Evolutionary conservation across 1,140 invertebrate genomes (phyloP), one percentile per base, ranked within the genome.

Genomic region (Gonatopus flavifemur): DNA sequence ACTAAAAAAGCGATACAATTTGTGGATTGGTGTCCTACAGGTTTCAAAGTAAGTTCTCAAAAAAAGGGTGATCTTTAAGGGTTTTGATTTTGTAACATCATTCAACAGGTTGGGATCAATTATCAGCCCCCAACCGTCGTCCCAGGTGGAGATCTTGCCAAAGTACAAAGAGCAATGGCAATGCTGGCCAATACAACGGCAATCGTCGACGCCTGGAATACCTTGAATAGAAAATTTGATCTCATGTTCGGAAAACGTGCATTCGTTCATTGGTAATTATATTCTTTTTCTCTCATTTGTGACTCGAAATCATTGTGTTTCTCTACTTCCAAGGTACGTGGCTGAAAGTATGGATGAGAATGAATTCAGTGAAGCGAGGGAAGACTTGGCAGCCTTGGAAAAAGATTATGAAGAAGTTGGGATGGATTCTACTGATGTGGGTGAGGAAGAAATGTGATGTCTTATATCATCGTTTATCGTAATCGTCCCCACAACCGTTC

Each of bases 161-260:
- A 91, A 73, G 89, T 91, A 5, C 88, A 90, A 69, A 81, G 90
- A 52, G 90, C 90, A 5, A 89, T 93, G 4, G 93, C 90, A 72
- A 90, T 93, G 89, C 75, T 94, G 70, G 89, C 84, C 32, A 94
- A 93, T 67, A 93, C 91, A 1, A 93, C 91, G 0, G 88, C 89
- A 22, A 92, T 92, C 62, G 88, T 88, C 9, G 92, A 96, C 67
- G 91, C 90, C 19, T 93, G 89, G 89, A 85, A 85, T 28, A 82
- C 88, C 21, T 51, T 85, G 3, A 80, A 85, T 50, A 70, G 74
- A 33, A 86, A 85, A 62, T 83, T 84, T 56, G 81, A 83, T 62
- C 58, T 81, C n/a, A 83, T 84, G 82, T 84, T 80, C 50, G 64
- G 72, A 6, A 84, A 84, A 63, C 62, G 81, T 16, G 83, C 82